Base-by-base conservation (phyloP, 2,888 invertebrate species). In the Bedellia somnulentella region DNA sequence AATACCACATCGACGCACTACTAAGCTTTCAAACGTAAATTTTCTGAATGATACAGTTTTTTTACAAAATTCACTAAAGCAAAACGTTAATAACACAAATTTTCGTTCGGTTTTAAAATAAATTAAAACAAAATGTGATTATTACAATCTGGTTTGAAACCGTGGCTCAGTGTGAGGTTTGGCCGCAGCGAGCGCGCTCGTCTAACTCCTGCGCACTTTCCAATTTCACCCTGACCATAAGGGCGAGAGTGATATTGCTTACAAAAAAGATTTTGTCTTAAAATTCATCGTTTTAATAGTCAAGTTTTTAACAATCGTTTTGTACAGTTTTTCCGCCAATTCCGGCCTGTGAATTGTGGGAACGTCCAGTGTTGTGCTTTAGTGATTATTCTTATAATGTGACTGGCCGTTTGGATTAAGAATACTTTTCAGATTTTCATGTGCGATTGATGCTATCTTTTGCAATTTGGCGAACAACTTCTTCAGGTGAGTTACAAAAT, bases 161-260 rank as follows among this genome's bases (percentile, higher is more conserved):
- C 47, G 55, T 51, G 47, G 63, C 61, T 67, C 71, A 71, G 71
- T 73, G 52, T 52, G 55, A 58, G 58, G 44, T 60, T 51, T 47
- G 68, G 46, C 50, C 61, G 67, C 68, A 52, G 44, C 47, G 59
- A 45, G 68, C 51, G 57, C 64, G 64, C 64, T 52, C 62, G 70
- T 52, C 57, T 50, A 49, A 45, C 43, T 40, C 45, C 12, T 17
- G 22, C 13, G 29, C 45, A 43, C 42, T 45, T 45, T 40, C 49
- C 47, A 51, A 21, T 13, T 49, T 52, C 49, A 46, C 49, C 47
- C 43, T 46, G 36, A 43, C 42, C 44, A 27, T 18, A 9, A 14
- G 13, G 10, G n/a, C n/a, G n/a, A n/a, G n/a, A n/a, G n/a, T n/a
- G 12, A 12, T 14, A 12, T 13, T 12, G 9, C 14, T 10, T 27